Evolutionary conservation across 37 sponge, comb jelly and placozoan species (phyloP).

Genomic region (Eunapius fragilis): DNA sequence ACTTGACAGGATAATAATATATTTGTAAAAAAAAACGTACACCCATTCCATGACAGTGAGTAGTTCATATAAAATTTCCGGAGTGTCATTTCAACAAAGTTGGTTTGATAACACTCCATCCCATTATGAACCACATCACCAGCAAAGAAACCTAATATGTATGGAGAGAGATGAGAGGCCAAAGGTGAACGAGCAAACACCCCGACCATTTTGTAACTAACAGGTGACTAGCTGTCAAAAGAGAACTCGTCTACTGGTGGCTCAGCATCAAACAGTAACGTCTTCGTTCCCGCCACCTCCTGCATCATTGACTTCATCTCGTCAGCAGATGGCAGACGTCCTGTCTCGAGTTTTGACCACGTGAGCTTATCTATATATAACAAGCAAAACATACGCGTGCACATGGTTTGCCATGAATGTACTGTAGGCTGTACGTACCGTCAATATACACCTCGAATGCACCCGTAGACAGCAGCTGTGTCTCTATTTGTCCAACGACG

Average conservation of each 20-base stretch:
- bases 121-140: background rate
- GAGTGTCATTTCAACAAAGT: background rate
- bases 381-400: background rate
- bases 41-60: background rate
- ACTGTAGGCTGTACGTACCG: conserved; percentile 35
- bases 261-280: background rate
- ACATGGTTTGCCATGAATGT: background rate
- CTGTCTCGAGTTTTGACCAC: conserved; percentile 86
- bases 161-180: too few species aligned
- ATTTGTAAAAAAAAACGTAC: background rate
- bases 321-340: conserved; percentile 72
- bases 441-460: conserved; percentile 93
- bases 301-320: conserved; percentile 57
- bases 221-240: background rate
- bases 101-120: background rate
- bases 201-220: background rate
- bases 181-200: too few species aligned
- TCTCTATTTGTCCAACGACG: conserved; percentile 80
- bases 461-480: conserved; percentile 80
- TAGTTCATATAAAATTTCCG: background rate
- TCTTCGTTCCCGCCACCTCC: background rate
- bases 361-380: conserved; percentile 52
- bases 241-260: background rate
- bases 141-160: background rate
- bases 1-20: background rate